Evolutionary conservation across 2,888 invertebrate species (phyloP).

Genomic region (Athetis lepigone): DNA sequence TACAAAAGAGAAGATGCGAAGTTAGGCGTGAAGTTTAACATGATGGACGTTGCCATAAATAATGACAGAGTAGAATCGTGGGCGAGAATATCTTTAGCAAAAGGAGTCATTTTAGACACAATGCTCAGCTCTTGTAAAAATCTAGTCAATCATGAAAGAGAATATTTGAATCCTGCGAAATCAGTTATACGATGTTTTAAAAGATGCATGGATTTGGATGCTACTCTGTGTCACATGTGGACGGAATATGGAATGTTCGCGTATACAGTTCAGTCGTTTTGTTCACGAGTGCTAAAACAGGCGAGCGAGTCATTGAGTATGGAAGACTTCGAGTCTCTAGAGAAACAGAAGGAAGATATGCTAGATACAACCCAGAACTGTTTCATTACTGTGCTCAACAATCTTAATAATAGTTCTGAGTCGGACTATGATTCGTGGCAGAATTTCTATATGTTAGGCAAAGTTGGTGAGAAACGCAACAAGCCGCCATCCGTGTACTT

Average conservation of each 20-base stretch:
- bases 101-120: constrained; percentile 94
- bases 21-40: constrained; percentile 95
- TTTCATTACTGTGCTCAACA: constrained; percentile 93
- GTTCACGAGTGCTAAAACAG: constrained; percentile 95
- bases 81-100: constrained; percentile 97
- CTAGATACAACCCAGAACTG: constrained; percentile 94
- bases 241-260: constrained; percentile 97
- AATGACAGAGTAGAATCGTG: constrained; percentile 96
- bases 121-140: constrained; percentile 94
- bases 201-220: constrained; percentile 94
- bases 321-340: constrained; percentile 94
- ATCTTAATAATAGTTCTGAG: constrained; percentile 89
- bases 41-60: constrained; percentile 95
- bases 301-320: constrained; percentile 94
- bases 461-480: constrained; percentile 96
- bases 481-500: constrained; percentile 94
- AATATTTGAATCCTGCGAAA: constrained; percentile 93
- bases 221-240: constrained; percentile 94
- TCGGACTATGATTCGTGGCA: constrained; percentile 96
- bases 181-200: constrained; percentile 95
- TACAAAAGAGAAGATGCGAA: constrained; percentile 96
- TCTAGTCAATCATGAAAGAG: constrained; percentile 89
- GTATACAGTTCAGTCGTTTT: constrained; percentile 97
- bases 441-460: constrained; percentile 98
- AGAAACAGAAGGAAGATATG: constrained; percentile 95